Evolutionary conservation across 64 coral and sea anemone genomes (phyloP), one percentile per base, ranked within the genome.

Genomic region (Stylophora pistillata): DNA sequence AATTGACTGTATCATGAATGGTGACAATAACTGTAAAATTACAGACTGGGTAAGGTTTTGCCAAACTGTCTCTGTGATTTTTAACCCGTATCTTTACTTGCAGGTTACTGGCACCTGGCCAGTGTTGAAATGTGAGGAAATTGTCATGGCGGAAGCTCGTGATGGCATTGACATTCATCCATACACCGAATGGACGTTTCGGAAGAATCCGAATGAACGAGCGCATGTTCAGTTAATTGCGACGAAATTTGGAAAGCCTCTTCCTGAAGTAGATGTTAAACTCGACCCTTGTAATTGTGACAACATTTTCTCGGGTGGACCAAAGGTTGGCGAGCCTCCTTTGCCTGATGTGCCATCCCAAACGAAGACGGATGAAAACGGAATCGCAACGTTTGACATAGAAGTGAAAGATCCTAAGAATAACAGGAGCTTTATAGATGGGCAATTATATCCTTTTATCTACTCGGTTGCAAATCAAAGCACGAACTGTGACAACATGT

Each of bases 111-210:
- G 93, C 1, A 87, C 20, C 58, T 64, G 26, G 37, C 65, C 93
- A 31, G 65, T 16, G 0, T 56, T 71, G 10, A 54, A 53, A 3
- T 95, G 93, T 33, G 86, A 66, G 1, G 27, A 31, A 14, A 86
- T 95, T 54, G 16, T 95, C 26, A 47, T 86, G 9, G 94, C 89
- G 33, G 94, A 95, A 56, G 79, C 63, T 56, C 5, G 55, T 15
- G 86, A 95, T 64, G 94, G 89, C 27, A 28, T 92, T 65, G 86
- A 92, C 79, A 83, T 92, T 61, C 94, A 91, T 30, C 94, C 94
- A 27, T 86, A 60, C 37, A 68, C 56, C 17, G 23, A 87, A 2
- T 95, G 94, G 89, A 87, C 87, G 18, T 87, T 95, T 63, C 80
- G 86, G 53, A 89, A 79, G 61, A 81, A 89, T 30, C 78, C 94